Percentiles rank a stretch among this genome's conserved stretches.
These are phyloP conservation scores for Phocoena sinus DNA, from an alignment of 2,113 vertebrate species.

Conservation along the genomic window DNA sequence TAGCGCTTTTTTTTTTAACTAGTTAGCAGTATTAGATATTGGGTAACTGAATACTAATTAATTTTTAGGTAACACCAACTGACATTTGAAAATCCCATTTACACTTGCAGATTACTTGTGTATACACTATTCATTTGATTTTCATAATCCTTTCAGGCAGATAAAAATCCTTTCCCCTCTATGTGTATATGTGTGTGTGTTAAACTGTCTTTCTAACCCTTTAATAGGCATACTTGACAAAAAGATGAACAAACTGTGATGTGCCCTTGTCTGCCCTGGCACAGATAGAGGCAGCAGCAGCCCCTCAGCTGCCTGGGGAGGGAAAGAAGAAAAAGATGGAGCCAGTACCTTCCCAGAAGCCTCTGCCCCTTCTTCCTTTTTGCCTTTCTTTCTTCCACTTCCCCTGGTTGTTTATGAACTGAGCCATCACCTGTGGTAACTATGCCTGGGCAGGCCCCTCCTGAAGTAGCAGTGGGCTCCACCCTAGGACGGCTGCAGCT, in stretches of 20 bases:
- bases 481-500: background rate
- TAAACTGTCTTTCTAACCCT: background rate
- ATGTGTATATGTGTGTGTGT: background rate
- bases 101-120: background rate
- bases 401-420: conserved; percentile 35
- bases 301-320: background rate
- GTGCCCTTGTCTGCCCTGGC: background rate
- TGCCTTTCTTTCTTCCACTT: conserved; percentile 39
- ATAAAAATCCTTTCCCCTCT: background rate
- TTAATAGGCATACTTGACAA: background rate
- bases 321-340: conserved; percentile 10
- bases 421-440: conserved; percentile 31
- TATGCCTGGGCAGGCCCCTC: background rate
- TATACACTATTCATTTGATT: background rate
- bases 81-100: background rate
- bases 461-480: conserved; percentile 27
- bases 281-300: background rate
- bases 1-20: background rate
- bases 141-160: background rate
- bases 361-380: conserved; percentile 50
- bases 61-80: background rate
- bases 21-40: background rate
- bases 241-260: background rate
- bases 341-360: conserved; percentile 46
- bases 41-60: background rate